Evolutionary conservation across 1,140 invertebrate species (phyloP).

Genomic region (Eriosoma lanigerum): DNA sequence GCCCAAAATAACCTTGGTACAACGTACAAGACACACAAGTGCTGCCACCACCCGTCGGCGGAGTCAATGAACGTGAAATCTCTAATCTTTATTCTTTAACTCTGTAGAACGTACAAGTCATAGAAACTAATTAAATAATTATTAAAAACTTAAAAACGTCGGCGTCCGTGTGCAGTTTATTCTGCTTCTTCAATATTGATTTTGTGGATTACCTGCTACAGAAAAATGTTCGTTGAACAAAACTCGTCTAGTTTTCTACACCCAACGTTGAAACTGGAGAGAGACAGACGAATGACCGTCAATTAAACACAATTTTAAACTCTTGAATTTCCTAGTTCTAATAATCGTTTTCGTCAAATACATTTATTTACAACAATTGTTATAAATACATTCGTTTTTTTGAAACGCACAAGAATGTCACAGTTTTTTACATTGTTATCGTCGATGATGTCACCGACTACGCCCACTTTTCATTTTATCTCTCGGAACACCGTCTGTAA

Average conservation of each 20-base stretch:
- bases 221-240: neutral
- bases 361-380: neutral
- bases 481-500: neutral
- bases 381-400: neutral
- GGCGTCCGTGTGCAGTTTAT: neutral
- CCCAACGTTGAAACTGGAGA: neutral
- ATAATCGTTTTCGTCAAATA: neutral
- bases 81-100: neutral
- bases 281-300: neutral
- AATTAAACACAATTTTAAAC: neutral
- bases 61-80: slow-evolving; percentile 46
- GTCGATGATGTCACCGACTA: slow-evolving; percentile 40
- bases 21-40: slow-evolving; percentile 11
- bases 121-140: too few species aligned
- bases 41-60: slow-evolving; percentile 39
- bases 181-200: neutral
- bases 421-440: slow-evolving; percentile 11
- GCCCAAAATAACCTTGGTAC: slow-evolving; percentile 46
- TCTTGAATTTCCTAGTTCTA: too few species aligned
- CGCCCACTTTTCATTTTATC: slow-evolving; percentile 29
- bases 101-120: too few species aligned
- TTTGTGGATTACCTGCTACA: neutral
- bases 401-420: slow-evolving; percentile 30
- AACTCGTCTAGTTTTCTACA: neutral
- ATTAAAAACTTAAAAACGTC: too few species aligned